A percentile compares a stretch with the other conserved stretches of the same genome.
Evolutionary conservation across 2,888 invertebrate species (phyloP).

Genomic region (Amphipyra tragopoginis): DNA sequence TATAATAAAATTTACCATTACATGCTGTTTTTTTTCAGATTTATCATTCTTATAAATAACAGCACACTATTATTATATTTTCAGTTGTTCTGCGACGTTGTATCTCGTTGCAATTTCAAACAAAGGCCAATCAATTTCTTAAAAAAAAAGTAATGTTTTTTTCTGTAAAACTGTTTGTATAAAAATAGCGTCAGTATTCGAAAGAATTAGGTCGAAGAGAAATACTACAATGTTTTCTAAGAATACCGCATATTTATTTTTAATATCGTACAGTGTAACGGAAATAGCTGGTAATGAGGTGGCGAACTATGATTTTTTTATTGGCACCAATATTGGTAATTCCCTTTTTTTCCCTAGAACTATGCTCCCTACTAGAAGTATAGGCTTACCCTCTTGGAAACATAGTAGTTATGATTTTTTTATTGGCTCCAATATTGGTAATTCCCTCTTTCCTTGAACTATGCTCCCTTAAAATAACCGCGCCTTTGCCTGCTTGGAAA

Average conservation of each 20-base stretch:
- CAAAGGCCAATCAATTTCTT: slow-evolving; percentile 1
- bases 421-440: no score
- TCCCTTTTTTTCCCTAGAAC: slow-evolving; percentile 5
- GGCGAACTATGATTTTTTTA: slow-evolving; percentile 1
- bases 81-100: slow-evolving; percentile 19
- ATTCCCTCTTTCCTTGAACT: no score
- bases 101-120: neutral
- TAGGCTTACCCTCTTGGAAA: no score
- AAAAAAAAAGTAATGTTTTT: neutral
- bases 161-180: neutral
- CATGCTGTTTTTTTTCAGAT: neutral
- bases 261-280: slow-evolving; percentile 10
- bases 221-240: slow-evolving; percentile 30
- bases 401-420: no score
- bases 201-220: slow-evolving; percentile 21
- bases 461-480: no score
- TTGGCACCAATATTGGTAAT: slow-evolving; percentile 29
- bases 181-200: neutral
- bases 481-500: no score
- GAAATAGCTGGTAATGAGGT: slow-evolving; percentile 20
- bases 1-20: neutral
- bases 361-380: no score
- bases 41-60: neutral
- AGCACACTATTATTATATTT: neutral
- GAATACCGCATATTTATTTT: slow-evolving; percentile 42